These are phyloP conservation scores for Dendrolimus houi DNA, from an alignment of 2,888 invertebrate genomes.

Conservation along the genomic window DNA sequence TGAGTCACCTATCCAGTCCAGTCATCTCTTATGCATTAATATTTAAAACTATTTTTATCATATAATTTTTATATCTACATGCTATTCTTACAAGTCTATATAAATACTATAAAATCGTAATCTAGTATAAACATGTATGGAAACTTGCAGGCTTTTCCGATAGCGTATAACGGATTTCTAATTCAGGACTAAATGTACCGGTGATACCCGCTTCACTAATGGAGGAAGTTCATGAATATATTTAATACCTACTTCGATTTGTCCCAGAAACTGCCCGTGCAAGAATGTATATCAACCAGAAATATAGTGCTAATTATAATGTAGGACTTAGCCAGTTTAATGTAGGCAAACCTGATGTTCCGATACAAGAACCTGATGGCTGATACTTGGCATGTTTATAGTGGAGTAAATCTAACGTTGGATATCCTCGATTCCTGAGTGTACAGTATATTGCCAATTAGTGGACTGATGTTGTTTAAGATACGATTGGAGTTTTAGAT, in stretches of 20 bases:
- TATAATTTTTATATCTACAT: too few species aligned
- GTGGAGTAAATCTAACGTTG: constrained; percentile 44
- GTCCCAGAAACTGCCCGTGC: neutral
- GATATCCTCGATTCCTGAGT: constrained; percentile 24
- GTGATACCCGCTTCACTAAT: neutral
- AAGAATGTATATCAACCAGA: neutral
- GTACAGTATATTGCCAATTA: constrained; percentile 46
- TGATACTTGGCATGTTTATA: constrained; percentile 24
- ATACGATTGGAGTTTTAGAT: constrained; percentile 65
- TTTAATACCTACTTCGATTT: neutral
- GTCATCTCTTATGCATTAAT: too few species aligned
- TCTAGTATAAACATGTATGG: too few species aligned
- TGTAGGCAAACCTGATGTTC: constrained; percentile 6
- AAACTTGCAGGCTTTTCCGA: too few species aligned
- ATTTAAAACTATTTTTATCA: too few species aligned
- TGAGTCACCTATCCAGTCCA: too few species aligned
- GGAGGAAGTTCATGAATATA: too few species aligned
- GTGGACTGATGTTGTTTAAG: constrained; percentile 31
- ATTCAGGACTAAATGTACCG: too few species aligned
- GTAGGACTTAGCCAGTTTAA: neutral
- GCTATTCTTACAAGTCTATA: too few species aligned
- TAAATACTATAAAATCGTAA: too few species aligned
- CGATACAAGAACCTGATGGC: neutral
- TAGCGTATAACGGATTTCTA: too few species aligned
- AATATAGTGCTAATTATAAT: neutral